Evolutionary conservation across 2,113 vertebrate species (phyloP).

Genomic region (Odontophorus gujanensis): DNA sequence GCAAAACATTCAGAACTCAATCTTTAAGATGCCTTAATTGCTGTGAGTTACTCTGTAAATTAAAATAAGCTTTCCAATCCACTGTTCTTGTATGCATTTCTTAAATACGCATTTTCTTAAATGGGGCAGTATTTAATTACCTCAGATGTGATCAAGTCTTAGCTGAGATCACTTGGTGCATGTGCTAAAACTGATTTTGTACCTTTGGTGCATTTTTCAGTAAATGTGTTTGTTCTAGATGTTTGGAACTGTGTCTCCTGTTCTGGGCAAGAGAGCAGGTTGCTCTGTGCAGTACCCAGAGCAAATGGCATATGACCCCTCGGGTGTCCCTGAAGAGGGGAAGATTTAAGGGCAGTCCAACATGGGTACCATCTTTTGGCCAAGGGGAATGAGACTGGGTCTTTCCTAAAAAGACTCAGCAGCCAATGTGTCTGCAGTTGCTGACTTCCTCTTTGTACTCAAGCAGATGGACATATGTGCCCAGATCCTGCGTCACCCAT

Average conservation of each 20-base stretch:
- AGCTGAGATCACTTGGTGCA: fast-evolving
- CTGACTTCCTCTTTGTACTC: neutral
- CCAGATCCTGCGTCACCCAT: neutral
- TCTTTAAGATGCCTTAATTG: neutral
- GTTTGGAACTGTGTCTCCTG: neutral
- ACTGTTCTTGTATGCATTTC: neutral
- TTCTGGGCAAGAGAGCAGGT: neutral
- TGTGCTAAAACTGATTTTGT: neutral
- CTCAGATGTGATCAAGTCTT: neutral
- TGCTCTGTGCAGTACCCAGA: neutral
- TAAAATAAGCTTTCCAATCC: neutral
- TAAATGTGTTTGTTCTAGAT: neutral
- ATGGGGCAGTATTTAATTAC: neutral
- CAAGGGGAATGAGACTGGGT: neutral
- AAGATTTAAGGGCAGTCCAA: neutral
- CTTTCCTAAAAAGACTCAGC: neutral
- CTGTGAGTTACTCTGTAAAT: neutral
- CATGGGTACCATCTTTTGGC: neutral
- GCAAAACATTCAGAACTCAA: neutral
- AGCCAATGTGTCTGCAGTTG: neutral
- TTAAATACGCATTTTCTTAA: neutral
- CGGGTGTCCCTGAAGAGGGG: neutral
- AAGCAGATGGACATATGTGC: neutral
- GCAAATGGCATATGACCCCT: fast-evolving
- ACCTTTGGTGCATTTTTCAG: fast-evolving